Evolutionary conservation across 2,888 invertebrate genomes (phyloP), one percentile per base, ranked within the genome.

Genomic region (Alentia gelatinosa): DNA sequence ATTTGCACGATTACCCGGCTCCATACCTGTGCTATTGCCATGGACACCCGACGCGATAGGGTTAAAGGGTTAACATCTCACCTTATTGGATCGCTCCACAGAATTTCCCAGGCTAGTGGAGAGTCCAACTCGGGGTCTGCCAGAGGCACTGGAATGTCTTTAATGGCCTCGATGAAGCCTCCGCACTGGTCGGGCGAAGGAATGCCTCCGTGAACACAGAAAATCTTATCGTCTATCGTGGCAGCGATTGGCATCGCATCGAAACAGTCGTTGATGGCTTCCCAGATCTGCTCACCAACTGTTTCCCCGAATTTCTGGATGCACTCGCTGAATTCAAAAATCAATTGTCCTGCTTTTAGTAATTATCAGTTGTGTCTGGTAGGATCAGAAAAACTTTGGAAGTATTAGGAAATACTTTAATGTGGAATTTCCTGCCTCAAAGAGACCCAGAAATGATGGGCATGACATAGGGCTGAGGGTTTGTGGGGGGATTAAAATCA

Each of bases 151-250:
- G 97, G 97, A 91, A 98, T 97, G 91, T 97, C 97, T 94, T 97
- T 97, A 47, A 98, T 97, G 23, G 97, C 97, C 0, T 97, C 95
- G 63, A 97, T 96, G 39, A 97, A 96, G 0, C 97, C 97, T 93
- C 95, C 94, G 42, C 97, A 97, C 92, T 95, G 93, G 56, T 94
- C 94, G 97, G 97, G 97, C 0, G 97, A 97, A 0, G 98, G 98
- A 91, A 98, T 97, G 9, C 98, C 98, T 26, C 98, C 98, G 95
- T 98, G 98, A 91, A 97, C 97, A 96, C 98, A 98, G 94, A 98
- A 98, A 89, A 98, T 97, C 97, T 97, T 97, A 47, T 97, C 97
- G 95, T 98, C 98, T n/a, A 98, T 97, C 12, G 97, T 97, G 0
- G 98, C 98, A 23, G 98, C 97, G 39, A 98, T 94, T 0, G 98